Evolutionary conservation across 2,888 invertebrate species (phyloP).

Genomic region (Epistrophe eligans): DNA sequence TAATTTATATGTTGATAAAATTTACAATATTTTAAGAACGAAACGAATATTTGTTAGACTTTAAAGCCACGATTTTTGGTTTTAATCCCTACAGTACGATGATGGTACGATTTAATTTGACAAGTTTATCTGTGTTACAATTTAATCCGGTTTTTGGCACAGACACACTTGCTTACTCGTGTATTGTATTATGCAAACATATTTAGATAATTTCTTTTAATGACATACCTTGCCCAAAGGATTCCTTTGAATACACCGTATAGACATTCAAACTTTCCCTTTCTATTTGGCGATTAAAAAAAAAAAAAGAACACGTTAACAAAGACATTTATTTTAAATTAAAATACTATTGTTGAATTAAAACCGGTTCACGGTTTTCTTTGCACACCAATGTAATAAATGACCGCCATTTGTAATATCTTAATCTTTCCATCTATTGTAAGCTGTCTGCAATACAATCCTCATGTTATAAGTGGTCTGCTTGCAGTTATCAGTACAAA

Average conservation of each 20-base stretch:
- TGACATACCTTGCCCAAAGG: constrained; percentile 33
- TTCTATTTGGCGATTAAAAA: constrained; percentile 10
- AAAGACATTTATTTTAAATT: constrained; percentile 15
- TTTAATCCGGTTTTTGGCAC: constrained; percentile 50
- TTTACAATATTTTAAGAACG: neutral
- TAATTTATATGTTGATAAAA: too few relatives aligned
- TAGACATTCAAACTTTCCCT: constrained; percentile 47
- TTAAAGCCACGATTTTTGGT: neutral
- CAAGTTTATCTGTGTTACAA: constrained; percentile 9
- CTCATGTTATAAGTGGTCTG: constrained; percentile 11
- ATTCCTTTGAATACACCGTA: constrained; percentile 36
- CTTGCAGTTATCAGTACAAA: constrained; percentile 32
- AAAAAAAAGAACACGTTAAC: constrained; percentile 17
- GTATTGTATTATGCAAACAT: constrained; percentile 55
- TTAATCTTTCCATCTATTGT: constrained; percentile 42
- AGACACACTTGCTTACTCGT: neutral
- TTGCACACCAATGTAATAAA: constrained; percentile 23
- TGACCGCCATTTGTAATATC: constrained; percentile 36
- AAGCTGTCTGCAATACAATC: constrained; percentile 36
- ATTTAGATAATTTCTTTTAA: constrained; percentile 38
- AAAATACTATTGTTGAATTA: constrained; percentile 6
- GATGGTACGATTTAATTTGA: neutral
- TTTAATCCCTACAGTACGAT: neutral
- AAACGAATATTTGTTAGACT: neutral
- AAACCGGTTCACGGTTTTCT: constrained; percentile 26